These are phyloP conservation scores for Phacellophora camtschatica DNA, from an alignment of 30 jellyfish, hydroid and myxozoan species.

Conservation along the genomic window DNA sequence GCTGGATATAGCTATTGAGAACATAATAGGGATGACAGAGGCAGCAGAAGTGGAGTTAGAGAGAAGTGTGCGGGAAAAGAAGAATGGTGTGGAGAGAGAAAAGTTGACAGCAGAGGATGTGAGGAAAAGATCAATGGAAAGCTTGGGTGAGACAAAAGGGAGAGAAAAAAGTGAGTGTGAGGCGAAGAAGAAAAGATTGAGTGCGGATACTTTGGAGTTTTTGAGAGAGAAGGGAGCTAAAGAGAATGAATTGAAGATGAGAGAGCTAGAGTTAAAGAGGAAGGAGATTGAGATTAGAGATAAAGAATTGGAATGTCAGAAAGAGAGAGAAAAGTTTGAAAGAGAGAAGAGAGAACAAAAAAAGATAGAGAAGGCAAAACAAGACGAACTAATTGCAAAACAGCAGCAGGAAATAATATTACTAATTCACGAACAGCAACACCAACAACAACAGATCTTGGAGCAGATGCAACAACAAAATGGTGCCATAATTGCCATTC, in stretches of 20 bases:
- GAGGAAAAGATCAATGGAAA: conserved; percentile 8
- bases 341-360: too few species aligned
- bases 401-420: too few species aligned
- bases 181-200: background rate
- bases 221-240: background rate
- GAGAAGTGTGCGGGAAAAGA: background rate
- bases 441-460: too few species aligned
- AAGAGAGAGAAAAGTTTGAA: background rate
- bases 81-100: background rate
- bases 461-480: too few species aligned
- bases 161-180: background rate
- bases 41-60: conserved; percentile 13
- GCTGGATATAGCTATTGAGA: background rate
- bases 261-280: background rate
- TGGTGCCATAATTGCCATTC: too few species aligned
- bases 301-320: background rate
- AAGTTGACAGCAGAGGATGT: conserved; percentile 12
- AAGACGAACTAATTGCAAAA: too few species aligned
- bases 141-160: background rate
- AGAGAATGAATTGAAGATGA: background rate
- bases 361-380: too few species aligned
- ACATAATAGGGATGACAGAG: background rate
- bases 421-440: too few species aligned
- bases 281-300: background rate
- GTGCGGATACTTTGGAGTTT: background rate